Base-by-base conservation (phyloP, 2,888 invertebrate species). In the Neoaliturus tenellus region DNA sequence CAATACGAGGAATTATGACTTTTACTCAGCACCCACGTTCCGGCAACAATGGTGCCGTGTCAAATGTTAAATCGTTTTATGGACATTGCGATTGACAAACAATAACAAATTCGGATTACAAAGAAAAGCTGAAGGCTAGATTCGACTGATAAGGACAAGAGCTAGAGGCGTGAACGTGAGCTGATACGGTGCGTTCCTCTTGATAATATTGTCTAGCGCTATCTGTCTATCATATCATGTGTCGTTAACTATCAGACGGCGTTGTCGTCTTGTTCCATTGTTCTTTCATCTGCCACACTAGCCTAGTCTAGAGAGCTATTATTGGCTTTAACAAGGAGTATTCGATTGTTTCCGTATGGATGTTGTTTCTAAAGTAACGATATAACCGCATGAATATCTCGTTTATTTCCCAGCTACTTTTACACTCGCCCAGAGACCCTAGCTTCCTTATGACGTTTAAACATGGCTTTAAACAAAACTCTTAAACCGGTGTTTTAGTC, bases 131-230 rank as follows among this genome's bases (percentile, higher is more conserved):
- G 17, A 28, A 62, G 62, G 62, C 31, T 62, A 62, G 62, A 62
- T 62, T 8, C 31, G 5, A 1, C 1, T 17, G 62, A 62, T 62
- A 28, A 17, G 23, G 55, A 55, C 25, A 55, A 55, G 28, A 62
- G 31, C 14, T 31, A 1, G 2, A 31, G 20, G 62, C 28, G 28
- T 14, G 62, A 14, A 51, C 51, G 62, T 4, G 31, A n/a, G 62
- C 3, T 28, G 62, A 62, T 62, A 62, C 2, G 20, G 31, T 31
- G 62, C 62, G 62, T 62, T 62, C 62, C 31, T 28, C 6, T 17
- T 14, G 62, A 62, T 62, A 62, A 62, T 62, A 62, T 62, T 62
- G 62, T 62, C 62, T 62, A 62, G 28, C 17, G 31, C 31, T 62
- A 62, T 62, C 62, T 31, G 6, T 51, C 28, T 62, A 62, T 62